Conservation (phyloP, 2,113 vertebrate species). For the Pithys albifrons region DNA sequence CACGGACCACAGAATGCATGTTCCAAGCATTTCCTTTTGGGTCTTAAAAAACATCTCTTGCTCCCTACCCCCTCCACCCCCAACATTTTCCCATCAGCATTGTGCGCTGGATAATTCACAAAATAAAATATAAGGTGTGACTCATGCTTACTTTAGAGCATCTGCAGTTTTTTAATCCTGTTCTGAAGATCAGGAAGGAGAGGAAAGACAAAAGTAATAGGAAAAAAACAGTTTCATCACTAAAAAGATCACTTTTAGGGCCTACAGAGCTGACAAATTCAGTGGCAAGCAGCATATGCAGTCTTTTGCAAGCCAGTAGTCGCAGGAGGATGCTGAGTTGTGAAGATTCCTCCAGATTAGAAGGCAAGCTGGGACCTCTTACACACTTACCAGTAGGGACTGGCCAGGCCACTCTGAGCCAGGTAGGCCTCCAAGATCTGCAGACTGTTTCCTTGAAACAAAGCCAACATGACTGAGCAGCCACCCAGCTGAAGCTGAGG, state of each 20-base stretch:
- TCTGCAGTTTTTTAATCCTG: background rate
- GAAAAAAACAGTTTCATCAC: background rate
- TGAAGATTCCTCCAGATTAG: background rate
- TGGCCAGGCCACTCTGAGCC: background rate
- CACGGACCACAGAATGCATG: background rate
- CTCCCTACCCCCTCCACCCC: background rate
- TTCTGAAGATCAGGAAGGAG: background rate
- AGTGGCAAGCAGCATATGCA: background rate
- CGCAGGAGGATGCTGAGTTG: background rate
- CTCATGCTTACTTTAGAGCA: slow-evolving; percentile 22
- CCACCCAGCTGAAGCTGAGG: background rate
- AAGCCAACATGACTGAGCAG: background rate
- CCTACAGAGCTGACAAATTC: background rate
- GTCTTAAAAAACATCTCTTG: background rate
- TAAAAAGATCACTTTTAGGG: background rate
- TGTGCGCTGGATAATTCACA: slow-evolving; percentile 4
- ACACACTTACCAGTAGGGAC: background rate
- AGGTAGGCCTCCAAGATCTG: background rate
- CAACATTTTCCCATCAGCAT: background rate
- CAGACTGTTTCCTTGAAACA: background rate
- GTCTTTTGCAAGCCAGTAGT: background rate
- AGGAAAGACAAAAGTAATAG: background rate
- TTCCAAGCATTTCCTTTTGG: background rate
- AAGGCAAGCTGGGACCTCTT: background rate
- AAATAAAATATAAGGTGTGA: slow-evolving; percentile 43